Base-by-base conservation (phyloP, 2,888 invertebrate species). In the Argynnis bischoffii region DNA sequence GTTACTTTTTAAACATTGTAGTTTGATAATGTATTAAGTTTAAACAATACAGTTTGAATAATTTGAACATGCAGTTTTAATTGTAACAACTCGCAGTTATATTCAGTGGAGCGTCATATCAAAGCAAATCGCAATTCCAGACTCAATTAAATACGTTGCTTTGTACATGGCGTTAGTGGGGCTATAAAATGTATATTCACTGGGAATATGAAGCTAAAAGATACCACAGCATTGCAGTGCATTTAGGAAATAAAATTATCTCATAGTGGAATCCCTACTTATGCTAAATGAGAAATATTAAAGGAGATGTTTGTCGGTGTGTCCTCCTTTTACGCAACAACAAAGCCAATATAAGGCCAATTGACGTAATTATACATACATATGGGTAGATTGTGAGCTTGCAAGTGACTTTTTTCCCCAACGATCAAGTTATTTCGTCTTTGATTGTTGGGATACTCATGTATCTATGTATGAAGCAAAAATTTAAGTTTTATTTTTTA, bases 121-220 rank as follows among this genome's bases (percentile, higher is more conserved):
- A 66, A 68, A 70, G 63, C 50, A 63, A 67, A 63, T 68, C 57
- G 57, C 69, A 63, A 70, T 70, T 21, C 63, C 18, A n/a, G 57
- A 11, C 48, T 55, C 21, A 70, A 71, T 69, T 71, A 66, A 71
- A 69, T 63, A 64, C 41, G 63, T 63, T 47, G 64, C 55, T 66
- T 66, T 69, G 66, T 66, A 71, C 56, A 47, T 15, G 46, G 56
- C 41, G 64, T 66, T 64, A 57, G 57, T 48, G 48, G 59, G 57
- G 48, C 59, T 68, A 50, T 57, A 61, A 66, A 61, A 66, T 60
- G 41, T 41, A 35, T 54, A 63, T 59, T 35, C 67, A 67, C 31
- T 57, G 47, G 31, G 57, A 69, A 69, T 69, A 54, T 61, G 35
- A 6, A 63, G 54, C 51, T 56, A 67, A 63, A 57, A 63, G 57